Conservation (phyloP, 2,888 invertebrate species). For the Agrotis clavis region DNA sequence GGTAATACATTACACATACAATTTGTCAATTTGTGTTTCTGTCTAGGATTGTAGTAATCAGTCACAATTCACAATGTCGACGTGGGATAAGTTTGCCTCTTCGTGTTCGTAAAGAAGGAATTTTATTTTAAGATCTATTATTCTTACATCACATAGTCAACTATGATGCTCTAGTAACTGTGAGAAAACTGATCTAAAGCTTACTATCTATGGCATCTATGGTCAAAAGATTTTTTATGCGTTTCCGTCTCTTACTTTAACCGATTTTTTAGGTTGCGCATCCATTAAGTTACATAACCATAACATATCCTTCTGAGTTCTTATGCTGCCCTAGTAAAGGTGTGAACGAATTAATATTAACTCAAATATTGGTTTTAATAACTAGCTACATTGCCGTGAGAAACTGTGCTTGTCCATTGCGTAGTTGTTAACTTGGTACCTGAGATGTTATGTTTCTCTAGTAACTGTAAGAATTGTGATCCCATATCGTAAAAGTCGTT, state of each 20-base stretch:
- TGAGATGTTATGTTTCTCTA: constrained; percentile 3
- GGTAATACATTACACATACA: too few species aligned
- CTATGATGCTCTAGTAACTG: constrained; percentile 27
- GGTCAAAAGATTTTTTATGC: not conserved
- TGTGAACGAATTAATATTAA: not conserved
- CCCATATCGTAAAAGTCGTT: not conserved
- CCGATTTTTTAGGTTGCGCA: constrained; percentile 7
- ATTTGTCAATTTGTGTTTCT: too few species aligned
- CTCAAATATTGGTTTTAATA: not conserved
- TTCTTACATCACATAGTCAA: not conserved
- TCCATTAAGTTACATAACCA: too few species aligned
- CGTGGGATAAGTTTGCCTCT: not conserved
- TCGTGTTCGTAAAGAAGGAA: too few species aligned
- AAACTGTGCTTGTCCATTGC: not conserved
- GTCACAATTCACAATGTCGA: not conserved
- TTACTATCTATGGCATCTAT: not conserved
- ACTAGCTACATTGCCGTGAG: not conserved
- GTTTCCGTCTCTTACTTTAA: not conserved
- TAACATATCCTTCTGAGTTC: not conserved
- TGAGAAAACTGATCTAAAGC: constrained; percentile 18
- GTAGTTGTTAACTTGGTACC: too few species aligned
- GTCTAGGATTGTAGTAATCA: not conserved
- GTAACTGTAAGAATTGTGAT: not conserved
- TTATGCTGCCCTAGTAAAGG: constrained; percentile 13
- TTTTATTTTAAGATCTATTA: not conserved